Evolutionary conservation across 2,888 invertebrate species (phyloP).

Genomic region (Agrochola litura): DNA sequence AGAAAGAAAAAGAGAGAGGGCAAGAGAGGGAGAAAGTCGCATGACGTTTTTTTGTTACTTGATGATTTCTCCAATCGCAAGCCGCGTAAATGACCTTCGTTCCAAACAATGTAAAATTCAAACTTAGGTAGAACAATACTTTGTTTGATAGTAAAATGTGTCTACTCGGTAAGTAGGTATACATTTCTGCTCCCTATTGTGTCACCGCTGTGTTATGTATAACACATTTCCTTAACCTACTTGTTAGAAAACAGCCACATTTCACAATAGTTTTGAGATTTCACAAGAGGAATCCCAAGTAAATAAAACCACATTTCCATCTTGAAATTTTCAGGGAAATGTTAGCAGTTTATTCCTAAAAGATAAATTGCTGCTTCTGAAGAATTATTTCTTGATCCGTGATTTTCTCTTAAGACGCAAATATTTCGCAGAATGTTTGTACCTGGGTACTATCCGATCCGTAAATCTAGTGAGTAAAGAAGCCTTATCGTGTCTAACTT

Average conservation of each 20-base stretch:
- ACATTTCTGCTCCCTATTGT: conserved; percentile 1
- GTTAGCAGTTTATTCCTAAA: conserved; percentile 5
- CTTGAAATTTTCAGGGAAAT: conserved; percentile 27
- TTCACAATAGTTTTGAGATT: conserved; percentile 24
- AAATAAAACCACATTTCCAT: conserved; percentile 45
- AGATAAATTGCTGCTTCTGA: conserved; percentile 10
- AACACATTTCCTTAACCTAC: conserved; percentile 4
- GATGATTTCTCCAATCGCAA: too few relatives aligned
- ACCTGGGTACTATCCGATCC: background rate
- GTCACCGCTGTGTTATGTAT: background rate
- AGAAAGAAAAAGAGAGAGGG: too few relatives aligned
- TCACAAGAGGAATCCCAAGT: conserved; percentile 26
- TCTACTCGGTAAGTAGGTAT: background rate
- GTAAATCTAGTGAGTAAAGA: conserved; percentile 6
- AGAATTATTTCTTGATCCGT: conserved; percentile 21
- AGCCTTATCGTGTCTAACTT: background rate
- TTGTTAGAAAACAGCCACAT: conserved; percentile 32
- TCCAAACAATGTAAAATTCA: too few relatives aligned
- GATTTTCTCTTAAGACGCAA: background rate
- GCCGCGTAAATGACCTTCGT: too few relatives aligned
- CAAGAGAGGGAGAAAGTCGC: too few relatives aligned
- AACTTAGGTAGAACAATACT: background rate
- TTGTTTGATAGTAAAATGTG: background rate
- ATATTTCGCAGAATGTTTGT: conserved; percentile 17
- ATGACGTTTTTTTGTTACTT: too few relatives aligned